Evolutionary conservation across 2,113 vertebrate genomes (phyloP).

Genomic region (Neolamprologus modestus): DNA sequence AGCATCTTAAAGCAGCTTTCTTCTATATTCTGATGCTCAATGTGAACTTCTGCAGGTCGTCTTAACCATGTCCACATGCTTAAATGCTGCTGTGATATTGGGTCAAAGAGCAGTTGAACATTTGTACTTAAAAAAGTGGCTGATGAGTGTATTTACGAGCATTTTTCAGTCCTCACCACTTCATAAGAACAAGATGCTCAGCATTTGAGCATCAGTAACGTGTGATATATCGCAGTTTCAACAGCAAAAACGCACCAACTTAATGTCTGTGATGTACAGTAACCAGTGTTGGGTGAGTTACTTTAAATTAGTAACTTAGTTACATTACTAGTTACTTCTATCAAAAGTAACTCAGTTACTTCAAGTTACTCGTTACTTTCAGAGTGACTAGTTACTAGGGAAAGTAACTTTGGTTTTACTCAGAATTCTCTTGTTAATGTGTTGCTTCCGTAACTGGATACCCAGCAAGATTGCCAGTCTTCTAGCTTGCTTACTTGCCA

Average conservation of each 20-base stretch:
- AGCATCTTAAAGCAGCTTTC: neutral
- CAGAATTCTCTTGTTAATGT: too few species aligned
- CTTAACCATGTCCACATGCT: neutral
- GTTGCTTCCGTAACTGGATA: too few species aligned
- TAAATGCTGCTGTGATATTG: neutral
- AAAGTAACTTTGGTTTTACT: too few species aligned
- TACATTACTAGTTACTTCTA: too few species aligned
- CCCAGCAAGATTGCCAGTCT: too few species aligned
- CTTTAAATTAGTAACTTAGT: too few species aligned
- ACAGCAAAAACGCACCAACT: accelerated
- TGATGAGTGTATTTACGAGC: accelerated
- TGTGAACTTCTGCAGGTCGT: neutral
- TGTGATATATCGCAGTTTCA: neutral
- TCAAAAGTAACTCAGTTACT: too few species aligned
- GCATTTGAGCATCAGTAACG: neutral
- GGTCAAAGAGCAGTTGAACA: neutral
- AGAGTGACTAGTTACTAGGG: too few species aligned
- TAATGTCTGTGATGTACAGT: neutral
- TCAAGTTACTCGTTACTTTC: too few species aligned
- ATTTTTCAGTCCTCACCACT: neutral
- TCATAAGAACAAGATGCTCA: neutral
- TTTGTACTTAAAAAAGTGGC: neutral
- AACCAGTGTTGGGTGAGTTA: neutral
- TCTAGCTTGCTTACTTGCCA: too few species aligned
- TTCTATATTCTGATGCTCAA: neutral